These are phyloP conservation scores for Phyto melanocephala DNA, from an alignment of 2,888 invertebrate genomes.

Conservation along the genomic window DNA sequence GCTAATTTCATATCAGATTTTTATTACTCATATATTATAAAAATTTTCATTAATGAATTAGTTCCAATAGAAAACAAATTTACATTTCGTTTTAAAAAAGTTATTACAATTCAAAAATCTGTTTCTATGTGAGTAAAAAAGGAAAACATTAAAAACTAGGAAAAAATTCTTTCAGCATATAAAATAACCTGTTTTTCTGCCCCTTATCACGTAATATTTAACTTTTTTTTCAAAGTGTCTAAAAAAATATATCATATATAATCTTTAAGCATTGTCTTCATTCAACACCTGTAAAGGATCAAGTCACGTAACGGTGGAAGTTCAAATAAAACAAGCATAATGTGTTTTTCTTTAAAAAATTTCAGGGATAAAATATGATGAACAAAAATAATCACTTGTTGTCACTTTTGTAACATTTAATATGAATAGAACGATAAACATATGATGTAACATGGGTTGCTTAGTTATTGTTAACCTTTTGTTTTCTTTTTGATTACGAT, in stretches of 20 bases:
- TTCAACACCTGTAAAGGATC: conserved; percentile 68
- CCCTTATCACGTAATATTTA: background rate
- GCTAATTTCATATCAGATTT: background rate
- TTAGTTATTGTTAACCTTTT: background rate
- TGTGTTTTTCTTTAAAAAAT: background rate
- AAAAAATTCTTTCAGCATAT: conserved; percentile 35
- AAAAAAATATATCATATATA: background rate
- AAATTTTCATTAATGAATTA: background rate
- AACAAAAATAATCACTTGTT: conserved; percentile 62
- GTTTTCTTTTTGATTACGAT: background rate
- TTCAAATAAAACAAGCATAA: conserved; percentile 12
- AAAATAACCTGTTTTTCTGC: conserved; percentile 14
- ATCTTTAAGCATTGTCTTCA: background rate
- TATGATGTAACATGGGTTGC: conserved; percentile 1
- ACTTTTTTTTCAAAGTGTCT: background rate
- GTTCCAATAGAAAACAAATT: background rate
- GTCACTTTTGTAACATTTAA: conserved; percentile 50
- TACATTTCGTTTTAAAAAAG: background rate
- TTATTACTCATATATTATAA: background rate
- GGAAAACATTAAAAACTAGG: background rate
- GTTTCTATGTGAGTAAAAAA: background rate
- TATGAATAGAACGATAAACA: conserved; percentile 13
- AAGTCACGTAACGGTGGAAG: conserved; percentile 62
- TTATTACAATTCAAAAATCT: no score
- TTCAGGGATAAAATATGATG: conserved; percentile 53